Percentiles rank a stretch among this genome's conserved stretches.
phyloP scores from a whole-genome alignment of 2,113 vertebrate species.

The Lophura nycthemera region DNA sequence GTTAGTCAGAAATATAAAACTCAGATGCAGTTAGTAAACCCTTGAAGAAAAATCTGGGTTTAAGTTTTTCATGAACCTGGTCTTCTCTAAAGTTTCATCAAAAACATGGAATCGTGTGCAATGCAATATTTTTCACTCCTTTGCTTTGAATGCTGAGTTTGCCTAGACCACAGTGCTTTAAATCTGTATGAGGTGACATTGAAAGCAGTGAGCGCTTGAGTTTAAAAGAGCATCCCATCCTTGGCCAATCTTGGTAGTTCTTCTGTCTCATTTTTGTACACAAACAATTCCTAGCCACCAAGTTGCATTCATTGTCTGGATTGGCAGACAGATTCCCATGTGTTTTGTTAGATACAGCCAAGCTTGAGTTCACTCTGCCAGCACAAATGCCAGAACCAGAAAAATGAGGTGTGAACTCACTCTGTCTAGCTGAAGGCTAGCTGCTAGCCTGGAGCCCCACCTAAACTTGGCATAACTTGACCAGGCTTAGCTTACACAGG shows the following conservation, averaged over 20 bases:
- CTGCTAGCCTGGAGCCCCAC: background rate
- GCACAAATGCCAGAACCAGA: background rate
- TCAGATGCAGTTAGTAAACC: background rate
- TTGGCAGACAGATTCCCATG: background rate
- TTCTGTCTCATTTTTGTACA: background rate
- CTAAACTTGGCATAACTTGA: background rate
- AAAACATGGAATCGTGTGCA: slow-evolving; percentile 30
- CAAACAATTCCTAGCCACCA: fast-evolving
- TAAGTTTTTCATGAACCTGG: background rate
- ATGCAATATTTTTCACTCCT: background rate
- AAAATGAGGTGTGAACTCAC: background rate
- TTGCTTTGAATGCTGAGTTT: background rate
- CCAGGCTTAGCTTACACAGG: background rate
- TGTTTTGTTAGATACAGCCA: background rate
- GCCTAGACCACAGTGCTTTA: background rate
- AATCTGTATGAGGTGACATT: background rate
- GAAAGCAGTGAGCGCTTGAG: background rate
- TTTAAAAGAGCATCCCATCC: background rate
- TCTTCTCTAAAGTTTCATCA: background rate
- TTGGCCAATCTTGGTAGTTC: background rate
- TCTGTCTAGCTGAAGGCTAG: background rate
- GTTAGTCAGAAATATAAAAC: background rate
- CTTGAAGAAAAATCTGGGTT: slow-evolving; percentile 1
- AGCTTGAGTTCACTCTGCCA: background rate
- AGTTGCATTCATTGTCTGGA: background rate